phyloP scores from a whole-genome alignment of 2,888 invertebrate species.

The Clivina fossor region DNA sequence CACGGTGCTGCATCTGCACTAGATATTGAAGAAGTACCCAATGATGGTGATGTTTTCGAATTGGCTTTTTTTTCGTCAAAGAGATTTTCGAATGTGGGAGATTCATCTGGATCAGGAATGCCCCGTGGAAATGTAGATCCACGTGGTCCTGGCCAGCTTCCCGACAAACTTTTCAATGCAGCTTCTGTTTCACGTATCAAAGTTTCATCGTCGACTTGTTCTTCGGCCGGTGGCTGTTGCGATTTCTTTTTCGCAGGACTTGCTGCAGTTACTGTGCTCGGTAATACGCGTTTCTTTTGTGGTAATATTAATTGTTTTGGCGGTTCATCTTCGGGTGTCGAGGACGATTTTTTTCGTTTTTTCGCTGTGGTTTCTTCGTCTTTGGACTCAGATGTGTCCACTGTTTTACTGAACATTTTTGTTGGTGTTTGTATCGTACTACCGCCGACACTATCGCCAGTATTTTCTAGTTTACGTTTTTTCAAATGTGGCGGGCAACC shows the following conservation, averaged over 20 bases:
- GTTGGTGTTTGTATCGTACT: neutral
- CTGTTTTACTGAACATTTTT: slow-evolving; percentile 24
- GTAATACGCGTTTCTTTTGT: slow-evolving; percentile 62
- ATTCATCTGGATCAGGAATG: slow-evolving; percentile 71
- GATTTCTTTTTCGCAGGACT: slow-evolving; percentile 52
- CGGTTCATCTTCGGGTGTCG: slow-evolving; percentile 48
- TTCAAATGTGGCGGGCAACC: slow-evolving; percentile 62
- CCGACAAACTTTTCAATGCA: slow-evolving; percentile 82
- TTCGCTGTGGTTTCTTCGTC: slow-evolving; percentile 51
- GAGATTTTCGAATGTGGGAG: slow-evolving; percentile 79
- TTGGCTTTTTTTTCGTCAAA: slow-evolving; percentile 80
- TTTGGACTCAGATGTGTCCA: slow-evolving; percentile 38
- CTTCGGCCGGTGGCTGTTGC: slow-evolving; percentile 47
- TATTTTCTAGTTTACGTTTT: slow-evolving; percentile 66
- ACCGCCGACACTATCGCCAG: slow-evolving; percentile 41
- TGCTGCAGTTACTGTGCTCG: slow-evolving; percentile 42
- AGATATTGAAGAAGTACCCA: slow-evolving; percentile 63
- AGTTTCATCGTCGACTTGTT: slow-evolving; percentile 70
- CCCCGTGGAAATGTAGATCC: slow-evolving; percentile 63
- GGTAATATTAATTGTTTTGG: slow-evolving; percentile 56
- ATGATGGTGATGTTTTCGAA: slow-evolving; percentile 65
- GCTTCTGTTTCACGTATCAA: slow-evolving; percentile 86
- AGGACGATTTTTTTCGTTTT: slow-evolving; percentile 55
- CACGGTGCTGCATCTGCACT: slow-evolving; percentile 61
- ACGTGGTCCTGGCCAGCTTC: slow-evolving; percentile 77